Percentiles rank a stretch among this genome's conserved stretches.
These are phyloP conservation scores for Calypte anna DNA, from an alignment of 2,113 vertebrate genomes.

Conservation along the genomic window DNA sequence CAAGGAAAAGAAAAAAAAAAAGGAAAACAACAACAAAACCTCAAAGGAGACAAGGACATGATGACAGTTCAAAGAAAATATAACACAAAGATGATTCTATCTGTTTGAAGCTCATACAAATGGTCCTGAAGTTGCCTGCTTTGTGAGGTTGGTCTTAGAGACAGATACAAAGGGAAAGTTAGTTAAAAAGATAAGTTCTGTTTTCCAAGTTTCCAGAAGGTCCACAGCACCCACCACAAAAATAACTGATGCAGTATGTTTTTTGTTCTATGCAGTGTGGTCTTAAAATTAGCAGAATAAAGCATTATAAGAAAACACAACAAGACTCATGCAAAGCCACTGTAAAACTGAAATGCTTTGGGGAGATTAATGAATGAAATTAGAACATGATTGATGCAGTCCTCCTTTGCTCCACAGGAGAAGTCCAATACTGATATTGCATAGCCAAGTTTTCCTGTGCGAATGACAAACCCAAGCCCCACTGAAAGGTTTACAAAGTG, in stretches of 20 bases:
- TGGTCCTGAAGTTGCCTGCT: neutral
- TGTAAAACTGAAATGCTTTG: neutral
- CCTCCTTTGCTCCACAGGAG: neutral
- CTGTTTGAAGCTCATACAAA: neutral
- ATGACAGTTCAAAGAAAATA: neutral
- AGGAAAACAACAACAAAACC: neutral
- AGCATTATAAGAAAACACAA: neutral
- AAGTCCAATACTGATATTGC: neutral
- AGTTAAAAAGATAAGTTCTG: conserved; percentile 26
- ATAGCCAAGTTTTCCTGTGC: neutral
- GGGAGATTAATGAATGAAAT: neutral
- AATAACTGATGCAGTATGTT: neutral
- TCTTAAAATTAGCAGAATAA: neutral
- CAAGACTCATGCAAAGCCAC: neutral
- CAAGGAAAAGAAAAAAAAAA: neutral
- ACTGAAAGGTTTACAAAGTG: neutral
- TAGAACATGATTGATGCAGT: neutral
- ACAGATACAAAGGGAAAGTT: conserved; percentile 16
- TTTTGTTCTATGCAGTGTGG: neutral
- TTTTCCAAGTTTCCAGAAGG: neutral
- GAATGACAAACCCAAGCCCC: neutral
- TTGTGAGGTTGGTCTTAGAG: neutral
- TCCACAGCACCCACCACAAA: conserved; percentile 1
- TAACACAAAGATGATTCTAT: neutral
- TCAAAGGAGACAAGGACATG: neutral